A percentile compares a stretch with the other conserved stretches of the same genome.
phyloP scores from a whole-genome alignment of 1,140 invertebrate genomes.

The Stegodyphus mimosarum region DNA sequence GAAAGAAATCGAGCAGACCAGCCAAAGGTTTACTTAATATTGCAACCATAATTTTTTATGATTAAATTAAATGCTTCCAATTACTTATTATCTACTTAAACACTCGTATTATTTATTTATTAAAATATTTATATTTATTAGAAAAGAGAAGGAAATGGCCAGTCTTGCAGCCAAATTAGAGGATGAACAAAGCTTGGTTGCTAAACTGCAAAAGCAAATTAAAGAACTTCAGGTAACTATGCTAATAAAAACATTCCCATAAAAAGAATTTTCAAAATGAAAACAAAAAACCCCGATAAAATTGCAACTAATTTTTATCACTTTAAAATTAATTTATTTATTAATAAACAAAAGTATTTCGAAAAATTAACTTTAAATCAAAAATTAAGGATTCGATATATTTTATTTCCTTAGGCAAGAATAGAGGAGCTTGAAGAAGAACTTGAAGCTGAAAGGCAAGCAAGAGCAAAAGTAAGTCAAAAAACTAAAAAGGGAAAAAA shows the following conservation, averaged over 20 bases:
- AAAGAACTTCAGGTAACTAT: conserved; percentile 94
- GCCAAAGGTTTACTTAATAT: conserved; percentile 72
- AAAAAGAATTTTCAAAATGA: background rate
- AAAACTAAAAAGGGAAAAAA: background rate
- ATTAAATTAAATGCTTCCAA: background rate
- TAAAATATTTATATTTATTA: conserved; percentile 64
- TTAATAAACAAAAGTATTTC: background rate
- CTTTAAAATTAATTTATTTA: background rate
- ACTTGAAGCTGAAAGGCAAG: conserved; percentile 96
- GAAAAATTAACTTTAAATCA: background rate
- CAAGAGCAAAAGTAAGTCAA: conserved; percentile 80
- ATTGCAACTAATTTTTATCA: too few species aligned
- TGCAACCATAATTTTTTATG: background rate
- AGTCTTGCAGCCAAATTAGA: conserved; percentile 95
- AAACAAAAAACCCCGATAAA: too few species aligned
- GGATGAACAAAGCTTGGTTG: conserved; percentile 96
- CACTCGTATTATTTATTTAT: background rate
- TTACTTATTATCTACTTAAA: background rate
- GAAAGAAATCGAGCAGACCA: conserved; percentile 96
- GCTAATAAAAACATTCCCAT: background rate
- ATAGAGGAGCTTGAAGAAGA: conserved; percentile 98
- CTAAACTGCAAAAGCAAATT: conserved; percentile 97
- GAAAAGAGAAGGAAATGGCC: conserved; percentile 96
- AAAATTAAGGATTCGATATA: background rate
- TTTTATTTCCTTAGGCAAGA: conserved; percentile 72